Base-by-base conservation (phyloP, 2,888 invertebrate genomes). In the Lepetodrilus schrolli region DNA sequence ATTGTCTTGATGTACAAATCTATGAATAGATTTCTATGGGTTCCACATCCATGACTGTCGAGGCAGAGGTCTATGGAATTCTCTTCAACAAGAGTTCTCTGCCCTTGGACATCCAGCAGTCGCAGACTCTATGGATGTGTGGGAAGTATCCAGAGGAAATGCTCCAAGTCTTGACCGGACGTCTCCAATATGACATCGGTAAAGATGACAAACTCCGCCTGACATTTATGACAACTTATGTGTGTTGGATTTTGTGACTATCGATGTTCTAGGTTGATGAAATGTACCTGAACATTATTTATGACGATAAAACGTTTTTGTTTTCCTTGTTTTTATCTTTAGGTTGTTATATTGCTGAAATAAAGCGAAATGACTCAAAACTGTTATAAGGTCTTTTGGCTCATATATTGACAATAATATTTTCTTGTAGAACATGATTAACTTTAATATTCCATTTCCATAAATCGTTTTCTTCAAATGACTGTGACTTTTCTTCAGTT, bases 101-200 rank as follows among this genome's bases (percentile, higher is more conserved):
- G 34, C 37, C 74, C 37, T 68, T 79, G 68, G 73, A 80, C 30
- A 76, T 75, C 0, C 73, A 78, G 48, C 82, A 83, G 51, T 76
- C 83, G 1, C 82, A 83, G 72, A 75, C 84, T 3, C 43, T 84
- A 13, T 74, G 83, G 36, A 73, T 86, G 51, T 79, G 84, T n/a
- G 66, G 83, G 66, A 78, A 78, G 17, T 79, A 78, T 48, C 86
- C 86, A 8, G 58, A 73, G 4, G 74, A 81, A 36, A 79, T 84
- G 5, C 76, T 86, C 3, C 66, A 77, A 4, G 78, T 80, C 21
- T 73, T 86, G 4, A 65, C 80, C 26, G 76, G 78, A 5, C 66
- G 74, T 38, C 74, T 85, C 38, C 78, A 82, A 49, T 71, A 82
- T 65, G 77, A 78, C 20, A 77, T 78, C 76, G 82, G 83, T 83